Evolutionary conservation across 2,797 vertebrate genomes (phyloP), one percentile per base, ranked within the genome.

Genomic region (Gallinago solitaria): DNA sequence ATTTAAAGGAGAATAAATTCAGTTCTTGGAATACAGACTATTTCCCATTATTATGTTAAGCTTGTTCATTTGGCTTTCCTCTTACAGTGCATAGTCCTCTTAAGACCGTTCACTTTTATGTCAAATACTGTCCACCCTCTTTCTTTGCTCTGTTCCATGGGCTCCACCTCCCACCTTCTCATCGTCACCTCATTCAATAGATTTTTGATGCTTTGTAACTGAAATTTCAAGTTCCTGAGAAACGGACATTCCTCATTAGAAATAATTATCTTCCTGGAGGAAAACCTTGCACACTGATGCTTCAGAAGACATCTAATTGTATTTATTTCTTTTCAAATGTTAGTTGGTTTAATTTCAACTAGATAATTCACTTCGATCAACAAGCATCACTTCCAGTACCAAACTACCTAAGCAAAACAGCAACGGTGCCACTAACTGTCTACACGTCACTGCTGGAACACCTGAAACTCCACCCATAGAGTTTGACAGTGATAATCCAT

Each of bases 1-100:
- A 78, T 87, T 74, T 56, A 75, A 91, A 85, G 47, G 48, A 80
- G 41, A 87, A 61, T 41, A 81, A 81, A 86, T 88, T 83, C 32
- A 56, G 9, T 81, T 83, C 32, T 87, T 54, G 32, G 27, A 91
- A 70, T 28, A 64, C 50, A 74, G 64, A 85, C 54, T 63, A 80
- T 83, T 87, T 92, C 37, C 15, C 32, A 79, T 76, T 45, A n/a
- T 39, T 45, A 21, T 4, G 2, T 37, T 86, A 78, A 81, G 43
- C 9, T 69, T 47, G 23, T 67, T 90, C 35, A 37, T 65, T 39
- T 68, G 14, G 21, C 30, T 65, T 85, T 84, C 37, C 28, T 28
- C 33, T 83, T 33, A 64, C 17, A 16, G 25, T 64, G 33, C 20
- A 7, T 45, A 33, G 11, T 88, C 12, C 51, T 87, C 65, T 54